phyloP scores from a whole-genome alignment of 1,140 invertebrate genomes.

The Bilobella aurantiaca region DNA sequence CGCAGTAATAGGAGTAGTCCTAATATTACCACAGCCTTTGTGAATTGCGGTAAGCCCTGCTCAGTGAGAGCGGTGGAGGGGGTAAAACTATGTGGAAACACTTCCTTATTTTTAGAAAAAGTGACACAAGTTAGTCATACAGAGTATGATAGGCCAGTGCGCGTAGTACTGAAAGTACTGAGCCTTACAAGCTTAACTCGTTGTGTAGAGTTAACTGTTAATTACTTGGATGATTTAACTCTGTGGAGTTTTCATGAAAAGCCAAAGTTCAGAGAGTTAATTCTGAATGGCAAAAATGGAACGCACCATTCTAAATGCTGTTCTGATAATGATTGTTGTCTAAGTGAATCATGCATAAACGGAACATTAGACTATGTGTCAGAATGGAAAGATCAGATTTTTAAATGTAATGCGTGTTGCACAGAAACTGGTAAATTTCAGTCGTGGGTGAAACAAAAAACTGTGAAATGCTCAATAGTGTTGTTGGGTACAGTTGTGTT shows the following conservation, averaged over 20 bases:
- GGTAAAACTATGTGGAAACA: neutral
- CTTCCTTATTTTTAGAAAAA: neutral
- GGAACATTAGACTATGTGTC: neutral
- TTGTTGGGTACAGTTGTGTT: too few relatives aligned
- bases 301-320: neutral
- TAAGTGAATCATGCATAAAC: neutral
- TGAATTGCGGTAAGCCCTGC: neutral
- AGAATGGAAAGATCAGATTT: too few relatives aligned
- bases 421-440: too few relatives aligned
- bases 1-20: neutral
- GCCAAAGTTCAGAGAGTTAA: neutral
- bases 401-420: too few relatives aligned
- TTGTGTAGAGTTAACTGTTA: neutral
- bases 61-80: neutral
- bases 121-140: neutral
- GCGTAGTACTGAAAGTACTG: neutral
- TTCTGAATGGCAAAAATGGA: neutral
- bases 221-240: neutral
- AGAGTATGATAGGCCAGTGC: neutral
- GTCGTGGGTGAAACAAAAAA: too few relatives aligned
- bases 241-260: neutral
- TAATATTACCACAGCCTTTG: neutral
- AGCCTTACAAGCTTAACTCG: neutral
- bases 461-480: too few relatives aligned
- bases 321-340: neutral